Percentiles rank a stretch among this genome's conserved stretches.
Conservation (phyloP, 2,888 invertebrate genomes). For the Apoderus coryli region DNA sequence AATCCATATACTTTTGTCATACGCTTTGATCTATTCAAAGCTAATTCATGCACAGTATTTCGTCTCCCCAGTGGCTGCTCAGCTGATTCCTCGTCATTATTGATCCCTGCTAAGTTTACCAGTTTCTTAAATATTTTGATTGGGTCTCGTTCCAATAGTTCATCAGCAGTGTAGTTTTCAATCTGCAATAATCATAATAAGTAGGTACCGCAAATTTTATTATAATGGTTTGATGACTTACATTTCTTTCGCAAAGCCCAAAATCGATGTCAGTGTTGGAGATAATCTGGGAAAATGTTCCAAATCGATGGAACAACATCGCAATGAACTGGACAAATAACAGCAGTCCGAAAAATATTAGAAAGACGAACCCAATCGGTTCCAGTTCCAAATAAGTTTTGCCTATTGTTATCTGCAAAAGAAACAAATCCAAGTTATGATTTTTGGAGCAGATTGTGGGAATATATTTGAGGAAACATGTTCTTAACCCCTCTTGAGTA, state of each 20-base stretch:
- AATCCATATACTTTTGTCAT: conserved; percentile 20
- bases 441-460: too few relatives aligned
- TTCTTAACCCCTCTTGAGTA: too few relatives aligned
- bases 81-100: conserved; percentile 56
- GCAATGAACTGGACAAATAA: conserved; percentile 56
- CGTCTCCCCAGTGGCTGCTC: conserved; percentile 67
- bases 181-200: too few relatives aligned
- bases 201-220: too few relatives aligned
- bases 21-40: conserved; percentile 18
- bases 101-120: conserved; percentile 66
- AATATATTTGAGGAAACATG: too few relatives aligned
- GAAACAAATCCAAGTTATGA: too few relatives aligned
- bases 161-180: conserved; percentile 70
- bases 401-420: conserved; percentile 38
- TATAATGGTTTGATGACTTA: too few relatives aligned
- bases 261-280: conserved; percentile 44
- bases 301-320: conserved; percentile 63
- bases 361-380: conserved; percentile 60
- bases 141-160: conserved; percentile 72
- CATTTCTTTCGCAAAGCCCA: conserved; percentile 16
- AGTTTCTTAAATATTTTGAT: conserved; percentile 79
- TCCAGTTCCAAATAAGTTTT: conserved; percentile 50
- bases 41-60: conserved; percentile 76
- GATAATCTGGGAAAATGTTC: conserved; percentile 58
- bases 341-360: conserved; percentile 54